Evolutionary conservation across 2,113 vertebrate genomes (phyloP).

Genomic region (Menura novaehollandiae): DNA sequence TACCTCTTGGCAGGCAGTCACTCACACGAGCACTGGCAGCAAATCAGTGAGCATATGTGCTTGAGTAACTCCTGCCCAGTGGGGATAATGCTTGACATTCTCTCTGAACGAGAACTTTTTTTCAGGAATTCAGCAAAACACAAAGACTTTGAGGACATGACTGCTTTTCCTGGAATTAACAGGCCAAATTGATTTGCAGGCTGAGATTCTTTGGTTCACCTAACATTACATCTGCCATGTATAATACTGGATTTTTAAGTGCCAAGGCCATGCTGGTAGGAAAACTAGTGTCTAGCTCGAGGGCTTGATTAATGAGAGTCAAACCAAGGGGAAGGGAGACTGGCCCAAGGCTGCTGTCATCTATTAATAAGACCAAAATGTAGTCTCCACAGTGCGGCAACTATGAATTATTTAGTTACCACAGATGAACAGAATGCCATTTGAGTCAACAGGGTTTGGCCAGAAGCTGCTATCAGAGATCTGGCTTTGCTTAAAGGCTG

Average conservation of each 20-base stretch:
- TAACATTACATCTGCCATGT: fast-evolving
- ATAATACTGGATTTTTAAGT: not conserved
- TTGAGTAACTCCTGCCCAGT: not conserved
- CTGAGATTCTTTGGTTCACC: not conserved
- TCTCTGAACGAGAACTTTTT: not conserved
- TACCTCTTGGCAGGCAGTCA: not conserved
- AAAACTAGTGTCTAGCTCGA: not conserved
- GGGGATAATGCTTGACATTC: not conserved
- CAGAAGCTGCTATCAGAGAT: not conserved
- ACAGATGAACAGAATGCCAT: not conserved
- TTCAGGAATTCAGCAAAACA: conserved; percentile 10
- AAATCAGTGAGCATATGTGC: not conserved
- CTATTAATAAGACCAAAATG: not conserved
- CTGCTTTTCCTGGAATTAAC: conserved; percentile 6
- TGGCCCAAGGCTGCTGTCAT: not conserved
- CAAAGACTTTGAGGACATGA: not conserved
- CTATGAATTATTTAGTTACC: not conserved
- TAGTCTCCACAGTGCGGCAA: not conserved
- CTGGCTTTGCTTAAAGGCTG: not conserved
- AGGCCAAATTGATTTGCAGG: not conserved
- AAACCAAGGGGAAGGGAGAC: not conserved
- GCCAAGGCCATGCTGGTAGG: not conserved
- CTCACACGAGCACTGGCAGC: not conserved
- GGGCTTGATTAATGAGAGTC: not conserved
- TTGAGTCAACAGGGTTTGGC: not conserved